Percentiles rank a stretch among this genome's conserved stretches.
phyloP scores from a whole-genome alignment of 23 tunicate species.

The Styela clava region DNA sequence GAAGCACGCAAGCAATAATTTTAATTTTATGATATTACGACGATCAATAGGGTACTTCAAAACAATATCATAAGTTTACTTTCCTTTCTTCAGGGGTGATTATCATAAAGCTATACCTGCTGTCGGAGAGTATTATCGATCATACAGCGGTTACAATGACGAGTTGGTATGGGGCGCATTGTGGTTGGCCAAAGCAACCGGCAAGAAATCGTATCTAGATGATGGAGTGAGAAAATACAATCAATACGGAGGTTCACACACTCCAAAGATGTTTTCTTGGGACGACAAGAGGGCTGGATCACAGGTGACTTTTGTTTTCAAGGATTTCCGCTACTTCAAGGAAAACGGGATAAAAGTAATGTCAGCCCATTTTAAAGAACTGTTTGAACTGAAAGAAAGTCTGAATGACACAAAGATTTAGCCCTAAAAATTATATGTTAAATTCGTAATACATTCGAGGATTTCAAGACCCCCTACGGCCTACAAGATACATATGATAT shows the following conservation, averaged over 20 bases:
- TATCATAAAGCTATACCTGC: conserved; percentile 67
- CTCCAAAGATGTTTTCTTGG: conserved; percentile 86
- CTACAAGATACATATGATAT: too few species aligned
- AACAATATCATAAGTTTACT: too few species aligned
- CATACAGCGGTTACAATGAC: conserved; percentile 90
- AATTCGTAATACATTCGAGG: too few species aligned
- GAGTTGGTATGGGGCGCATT: conserved; percentile 98
- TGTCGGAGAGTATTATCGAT: conserved; percentile 61
- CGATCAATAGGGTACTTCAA: too few species aligned
- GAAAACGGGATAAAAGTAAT: neutral
- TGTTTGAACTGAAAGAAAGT: too few species aligned
- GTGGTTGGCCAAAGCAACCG: conserved; percentile 89
- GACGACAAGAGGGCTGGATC: conserved; percentile 95
- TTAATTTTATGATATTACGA: too few species aligned
- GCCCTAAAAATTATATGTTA: too few species aligned
- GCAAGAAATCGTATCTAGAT: conserved; percentile 41
- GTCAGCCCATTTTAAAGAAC: neutral
- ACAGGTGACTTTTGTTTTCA: conserved; percentile 61
- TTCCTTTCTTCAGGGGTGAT: conserved; percentile 34
- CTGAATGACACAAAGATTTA: too few species aligned
- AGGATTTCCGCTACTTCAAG: neutral
- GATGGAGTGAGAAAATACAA: conserved; percentile 64
- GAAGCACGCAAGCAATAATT: too few species aligned
- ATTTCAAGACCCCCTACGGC: too few species aligned
- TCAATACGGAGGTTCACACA: conserved; percentile 50